Percentiles rank a stretch among this genome's conserved stretches.
phyloP scores from a whole-genome alignment of 2,797 vertebrate genomes.

The Spondyliosoma cantharus region DNA sequence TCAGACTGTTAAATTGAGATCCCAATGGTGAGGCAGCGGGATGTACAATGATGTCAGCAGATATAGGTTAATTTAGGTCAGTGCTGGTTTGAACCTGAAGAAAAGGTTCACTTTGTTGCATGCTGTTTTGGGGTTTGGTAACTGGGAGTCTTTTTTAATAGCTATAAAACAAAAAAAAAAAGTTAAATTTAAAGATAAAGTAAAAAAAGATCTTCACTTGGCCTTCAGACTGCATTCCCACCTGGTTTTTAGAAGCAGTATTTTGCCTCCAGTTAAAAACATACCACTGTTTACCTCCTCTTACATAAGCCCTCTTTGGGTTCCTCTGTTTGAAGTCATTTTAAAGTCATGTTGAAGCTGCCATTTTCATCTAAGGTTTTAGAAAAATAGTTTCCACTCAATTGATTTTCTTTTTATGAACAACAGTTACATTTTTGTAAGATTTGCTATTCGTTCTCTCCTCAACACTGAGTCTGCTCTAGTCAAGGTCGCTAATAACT shows the following conservation, averaged over 20 bases:
- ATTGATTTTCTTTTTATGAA: too few relatives aligned
- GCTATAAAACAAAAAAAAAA: too few relatives aligned
- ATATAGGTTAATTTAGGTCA: slow-evolving; percentile 47
- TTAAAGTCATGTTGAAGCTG: too few relatives aligned
- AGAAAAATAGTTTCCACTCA: too few relatives aligned
- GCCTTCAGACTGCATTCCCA: background rate
- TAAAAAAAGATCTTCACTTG: background rate
- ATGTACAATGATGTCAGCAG: slow-evolving; percentile 16
- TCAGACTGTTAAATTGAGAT: slow-evolving; percentile 26
- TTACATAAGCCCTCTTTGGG: too few relatives aligned
- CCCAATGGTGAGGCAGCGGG: slow-evolving; percentile 15
- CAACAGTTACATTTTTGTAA: background rate
- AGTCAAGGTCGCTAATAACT: background rate
- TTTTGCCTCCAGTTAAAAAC: too few relatives aligned
- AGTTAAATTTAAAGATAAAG: background rate
- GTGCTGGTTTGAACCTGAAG: background rate
- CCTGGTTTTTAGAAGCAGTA: too few relatives aligned
- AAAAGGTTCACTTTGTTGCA: background rate
- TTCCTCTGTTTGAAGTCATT: too few relatives aligned
- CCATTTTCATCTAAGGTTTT: too few relatives aligned
- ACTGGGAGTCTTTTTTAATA: background rate
- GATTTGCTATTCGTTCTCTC: background rate
- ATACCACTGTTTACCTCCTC: too few relatives aligned
- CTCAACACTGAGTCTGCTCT: background rate
- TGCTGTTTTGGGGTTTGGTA: background rate